Conservation (phyloP, 2,888 invertebrate species). For the Diploptera punctata region DNA sequence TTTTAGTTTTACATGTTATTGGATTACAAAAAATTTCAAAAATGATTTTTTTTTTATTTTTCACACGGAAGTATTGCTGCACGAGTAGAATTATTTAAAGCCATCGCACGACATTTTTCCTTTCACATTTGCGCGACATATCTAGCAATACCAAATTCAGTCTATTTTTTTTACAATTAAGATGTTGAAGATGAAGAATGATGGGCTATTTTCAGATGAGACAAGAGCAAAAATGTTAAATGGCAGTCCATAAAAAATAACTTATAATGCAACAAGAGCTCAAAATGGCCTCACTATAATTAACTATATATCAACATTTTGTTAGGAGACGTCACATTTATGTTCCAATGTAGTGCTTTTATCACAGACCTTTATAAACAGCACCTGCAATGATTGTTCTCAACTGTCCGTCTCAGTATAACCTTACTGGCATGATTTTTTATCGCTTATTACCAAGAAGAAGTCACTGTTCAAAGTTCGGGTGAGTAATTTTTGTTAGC, state of each 20-base stretch:
- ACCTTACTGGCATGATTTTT: too few species aligned
- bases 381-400: slow-evolving; percentile 34
- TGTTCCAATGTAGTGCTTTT: slow-evolving; percentile 30
- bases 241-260: slow-evolving; percentile 21
- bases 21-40: slow-evolving; percentile 26
- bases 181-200: neutral
- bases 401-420: too few species aligned
- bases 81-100: slow-evolving; percentile 26
- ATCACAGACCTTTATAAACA: slow-evolving; percentile 35
- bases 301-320: neutral
- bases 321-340: neutral
- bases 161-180: neutral
- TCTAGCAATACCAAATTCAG: neutral
- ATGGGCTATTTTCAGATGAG: slow-evolving; percentile 4
- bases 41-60: slow-evolving; percentile 1
- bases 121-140: neutral
- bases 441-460: too few species aligned
- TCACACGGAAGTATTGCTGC: slow-evolving; percentile 30
- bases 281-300: neutral
- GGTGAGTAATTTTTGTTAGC: too few species aligned
- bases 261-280: too few species aligned
- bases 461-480: too few species aligned
- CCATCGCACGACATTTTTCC: slow-evolving; percentile 9
- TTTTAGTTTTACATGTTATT: neutral
- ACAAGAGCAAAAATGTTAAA: slow-evolving; percentile 3